A percentile compares a stretch with the other conserved stretches of the same genome.
phyloP scores from a whole-genome alignment of 2,888 invertebrate species.

The Orthonychiurus folsomi region DNA sequence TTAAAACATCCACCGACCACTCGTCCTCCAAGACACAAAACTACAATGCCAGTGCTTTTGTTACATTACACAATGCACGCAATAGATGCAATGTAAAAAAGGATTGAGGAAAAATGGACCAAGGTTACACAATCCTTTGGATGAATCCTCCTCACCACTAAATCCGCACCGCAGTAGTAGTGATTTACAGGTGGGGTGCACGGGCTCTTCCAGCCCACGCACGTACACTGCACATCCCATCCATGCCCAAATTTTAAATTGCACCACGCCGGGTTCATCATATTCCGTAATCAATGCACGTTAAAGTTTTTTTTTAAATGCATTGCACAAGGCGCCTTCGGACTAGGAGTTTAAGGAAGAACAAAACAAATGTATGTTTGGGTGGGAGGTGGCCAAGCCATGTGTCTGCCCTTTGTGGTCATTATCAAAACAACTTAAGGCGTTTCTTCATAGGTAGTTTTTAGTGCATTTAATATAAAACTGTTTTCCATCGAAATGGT shows the following conservation, averaged over 20 bases:
- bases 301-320: too few relatives aligned
- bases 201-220: neutral
- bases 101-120: neutral
- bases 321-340: too few relatives aligned
- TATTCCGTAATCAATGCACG: neutral
- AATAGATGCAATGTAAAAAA: neutral
- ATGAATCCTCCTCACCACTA: neutral
- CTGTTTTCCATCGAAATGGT: too few relatives aligned
- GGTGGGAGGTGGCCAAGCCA: too few relatives aligned
- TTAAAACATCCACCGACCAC: neutral
- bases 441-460: too few relatives aligned
- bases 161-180: neutral
- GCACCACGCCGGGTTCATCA: neutral
- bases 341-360: too few relatives aligned
- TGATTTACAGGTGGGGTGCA: neutral
- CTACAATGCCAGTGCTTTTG: too few relatives aligned
- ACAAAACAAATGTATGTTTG: too few relatives aligned
- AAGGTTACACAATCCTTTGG: neutral
- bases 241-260: neutral
- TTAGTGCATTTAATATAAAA: too few relatives aligned
- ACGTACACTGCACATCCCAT: neutral
- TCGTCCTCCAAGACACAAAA: too few relatives aligned
- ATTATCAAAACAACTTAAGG: too few relatives aligned
- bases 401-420: too few relatives aligned
- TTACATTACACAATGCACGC: neutral